These are phyloP conservation scores for Psittacula cyanocephala DNA, from an alignment of 2,113 vertebrate genomes.

Conservation along the genomic window DNA sequence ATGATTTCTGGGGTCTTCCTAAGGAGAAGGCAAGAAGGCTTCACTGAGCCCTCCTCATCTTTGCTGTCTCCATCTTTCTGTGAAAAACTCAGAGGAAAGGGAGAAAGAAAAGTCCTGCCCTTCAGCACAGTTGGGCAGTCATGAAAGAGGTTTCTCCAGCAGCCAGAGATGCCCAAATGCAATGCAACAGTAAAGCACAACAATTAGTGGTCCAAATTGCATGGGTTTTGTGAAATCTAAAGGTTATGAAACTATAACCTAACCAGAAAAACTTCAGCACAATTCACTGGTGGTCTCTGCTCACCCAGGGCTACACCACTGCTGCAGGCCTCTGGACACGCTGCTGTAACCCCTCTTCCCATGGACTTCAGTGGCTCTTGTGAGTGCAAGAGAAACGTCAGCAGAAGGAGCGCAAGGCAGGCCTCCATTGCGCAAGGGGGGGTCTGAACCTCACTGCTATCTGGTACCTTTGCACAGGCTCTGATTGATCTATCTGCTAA, in stretches of 20 bases:
- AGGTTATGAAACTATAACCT: neutral
- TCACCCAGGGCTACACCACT: accelerated
- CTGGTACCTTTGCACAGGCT: neutral
- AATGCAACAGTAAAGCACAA: neutral
- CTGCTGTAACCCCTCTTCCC: neutral
- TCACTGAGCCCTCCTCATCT: neutral
- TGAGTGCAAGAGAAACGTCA: accelerated
- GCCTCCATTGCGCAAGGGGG: neutral
- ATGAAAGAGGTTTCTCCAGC: neutral
- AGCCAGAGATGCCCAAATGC: neutral
- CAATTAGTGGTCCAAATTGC: accelerated
- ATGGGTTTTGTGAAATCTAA: neutral
- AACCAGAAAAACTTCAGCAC: neutral
- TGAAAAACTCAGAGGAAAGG: neutral
- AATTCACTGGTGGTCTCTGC: accelerated
- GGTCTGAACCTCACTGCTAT: accelerated
- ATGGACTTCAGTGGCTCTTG: accelerated
- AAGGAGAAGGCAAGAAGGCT: neutral
- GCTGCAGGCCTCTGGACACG: neutral
- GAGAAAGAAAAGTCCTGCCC: neutral
- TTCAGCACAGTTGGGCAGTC: neutral
- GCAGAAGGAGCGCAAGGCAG: accelerated
- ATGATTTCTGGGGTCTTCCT: neutral
- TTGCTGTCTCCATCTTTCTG: neutral
- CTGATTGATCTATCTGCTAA: neutral